Conservation (phyloP, 2,797 vertebrate species). For the Alauda arvensis region DNA sequence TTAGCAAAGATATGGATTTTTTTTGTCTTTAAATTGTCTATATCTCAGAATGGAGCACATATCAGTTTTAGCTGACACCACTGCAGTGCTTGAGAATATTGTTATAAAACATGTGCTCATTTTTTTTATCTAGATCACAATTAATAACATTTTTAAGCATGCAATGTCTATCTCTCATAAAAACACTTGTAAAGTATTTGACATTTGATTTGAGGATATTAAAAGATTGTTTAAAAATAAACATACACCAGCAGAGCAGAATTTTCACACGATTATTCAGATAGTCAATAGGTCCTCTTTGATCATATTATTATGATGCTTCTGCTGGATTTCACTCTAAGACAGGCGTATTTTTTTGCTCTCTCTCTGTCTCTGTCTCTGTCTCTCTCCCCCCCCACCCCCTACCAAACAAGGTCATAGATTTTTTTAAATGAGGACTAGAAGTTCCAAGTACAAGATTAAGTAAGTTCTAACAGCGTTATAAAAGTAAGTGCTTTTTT, state of each 20-base stretch:
- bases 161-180: constrained; percentile 44
- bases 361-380: background rate
- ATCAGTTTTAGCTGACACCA: constrained; percentile 48
- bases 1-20: constrained; percentile 21
- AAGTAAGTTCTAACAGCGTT: constrained; percentile 77
- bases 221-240: constrained; percentile 66
- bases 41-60: constrained; percentile 22
- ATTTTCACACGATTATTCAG: constrained; percentile 60
- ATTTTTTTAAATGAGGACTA: constrained; percentile 68
- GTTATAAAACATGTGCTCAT: constrained; percentile 39
- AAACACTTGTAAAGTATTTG: constrained; percentile 52
- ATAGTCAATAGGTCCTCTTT: constrained; percentile 57
- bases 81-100: constrained; percentile 31
- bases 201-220: constrained; percentile 63
- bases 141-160: constrained; percentile 59
- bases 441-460: constrained; percentile 71
- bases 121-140: constrained; percentile 64
- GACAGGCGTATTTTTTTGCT: constrained; percentile 35
- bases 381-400: background rate
- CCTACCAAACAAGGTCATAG: constrained; percentile 69
- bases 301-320: constrained; percentile 60
- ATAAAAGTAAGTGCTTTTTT: constrained; percentile 77
- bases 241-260: constrained; percentile 40
- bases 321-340: constrained; percentile 60
- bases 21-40: constrained; percentile 50